Evolutionary conservation across 1,140 invertebrate species (phyloP), one percentile per base, ranked within the genome.

Genomic region (Atopsyche davidsoni): DNA sequence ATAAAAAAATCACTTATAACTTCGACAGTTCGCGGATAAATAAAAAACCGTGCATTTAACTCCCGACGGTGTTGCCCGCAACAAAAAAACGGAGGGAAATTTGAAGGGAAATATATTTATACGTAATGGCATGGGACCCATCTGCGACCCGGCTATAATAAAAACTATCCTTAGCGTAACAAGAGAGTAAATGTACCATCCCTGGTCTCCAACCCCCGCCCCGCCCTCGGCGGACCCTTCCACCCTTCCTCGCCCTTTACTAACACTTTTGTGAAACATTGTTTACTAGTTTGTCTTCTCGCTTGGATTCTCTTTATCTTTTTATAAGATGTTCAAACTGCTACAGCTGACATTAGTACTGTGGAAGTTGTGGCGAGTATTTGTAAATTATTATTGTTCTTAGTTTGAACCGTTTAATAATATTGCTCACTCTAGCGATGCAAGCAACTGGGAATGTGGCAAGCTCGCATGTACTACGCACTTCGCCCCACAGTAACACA

Each of bases 131-230:
- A 23, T 23, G 32, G 25, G 47, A 36, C 47, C 46, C 53, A 55
- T 55, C 53, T 55, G 53, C 44, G 53, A 46, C 47, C 46, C 53
- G 34, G 42, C 48, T 51, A 43, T 51, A 55, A 55, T 55, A 55
- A 55, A 55, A 55, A 55, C 53, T 55, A 55, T 51, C 53, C 47
- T 45, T 45, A 50, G 53, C 46, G 41, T 55, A 55, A 55, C 53
- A 51, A 51, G 53, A 50, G 43, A 55, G 47, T 51, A 55, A 55
- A 55, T 55, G 53, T 51, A 46, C 53, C 53, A 55, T 55, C 44
- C 35, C 16, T 19, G 43, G 40, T 23, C 48, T 6, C 18, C 28
- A 16, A 18, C 36, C 32, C 42, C 41, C 39, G 32, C 39, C 49
- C 41, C 44, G 36, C 36, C 41, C 31, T 31, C 31, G 43, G 24